Conservation (phyloP, 2,888 invertebrate species). For the Aspidiotus rigidus region DNA sequence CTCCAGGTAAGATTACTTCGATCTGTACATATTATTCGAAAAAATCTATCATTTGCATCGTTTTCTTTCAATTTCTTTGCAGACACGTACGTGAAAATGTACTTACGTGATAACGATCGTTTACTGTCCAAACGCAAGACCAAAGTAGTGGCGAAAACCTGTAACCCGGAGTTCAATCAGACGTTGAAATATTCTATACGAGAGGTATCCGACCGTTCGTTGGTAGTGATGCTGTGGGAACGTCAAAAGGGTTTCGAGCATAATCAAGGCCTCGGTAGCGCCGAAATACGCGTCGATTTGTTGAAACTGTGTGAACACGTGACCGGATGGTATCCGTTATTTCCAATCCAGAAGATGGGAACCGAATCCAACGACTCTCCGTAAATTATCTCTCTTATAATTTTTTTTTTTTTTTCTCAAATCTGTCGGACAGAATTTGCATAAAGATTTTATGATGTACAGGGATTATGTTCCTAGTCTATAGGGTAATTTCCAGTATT, state of each 20-base stretch:
- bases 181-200: slow-evolving; percentile 66
- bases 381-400: slow-evolving; percentile 40
- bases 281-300: slow-evolving; percentile 73
- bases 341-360: slow-evolving; percentile 73
- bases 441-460: not conserved
- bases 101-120: slow-evolving; percentile 70
- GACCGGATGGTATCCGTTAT: slow-evolving; percentile 84
- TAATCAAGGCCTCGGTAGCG: slow-evolving; percentile 69
- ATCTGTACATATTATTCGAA: no score
- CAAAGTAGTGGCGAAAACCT: slow-evolving; percentile 66
- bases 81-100: slow-evolving; percentile 91
- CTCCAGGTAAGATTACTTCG: slow-evolving; percentile 45
- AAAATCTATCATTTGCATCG: no score
- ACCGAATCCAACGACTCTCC: slow-evolving; percentile 54
- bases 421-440: not conserved
- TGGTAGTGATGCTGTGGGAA: slow-evolving; percentile 89
- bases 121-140: slow-evolving; percentile 89
- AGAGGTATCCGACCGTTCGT: slow-evolving; percentile 53
- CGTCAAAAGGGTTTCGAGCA: slow-evolving; percentile 79
- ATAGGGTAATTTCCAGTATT: not conserved
- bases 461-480: not conserved
- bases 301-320: slow-evolving; percentile 70
- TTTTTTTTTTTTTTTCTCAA: not conserved
- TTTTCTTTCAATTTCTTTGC: slow-evolving; percentile 41
- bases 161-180: slow-evolving; percentile 78